phyloP scores from a whole-genome alignment of 92 coral and sea anemone species.

The Epizoanthus rinbou region DNA sequence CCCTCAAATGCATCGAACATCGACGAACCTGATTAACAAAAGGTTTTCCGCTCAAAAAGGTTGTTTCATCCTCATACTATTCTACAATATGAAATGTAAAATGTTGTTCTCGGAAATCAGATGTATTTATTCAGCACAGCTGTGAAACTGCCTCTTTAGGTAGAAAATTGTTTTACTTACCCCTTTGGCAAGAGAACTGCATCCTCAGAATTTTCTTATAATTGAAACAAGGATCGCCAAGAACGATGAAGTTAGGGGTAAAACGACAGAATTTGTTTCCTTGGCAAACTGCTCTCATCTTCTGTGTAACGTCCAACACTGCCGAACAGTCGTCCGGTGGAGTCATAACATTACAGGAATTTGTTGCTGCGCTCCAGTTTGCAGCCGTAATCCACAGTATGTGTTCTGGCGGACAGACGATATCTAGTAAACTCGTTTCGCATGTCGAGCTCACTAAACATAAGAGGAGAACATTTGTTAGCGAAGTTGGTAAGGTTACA shows the following conservation, averaged over 20 bases:
- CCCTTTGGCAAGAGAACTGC: slow-evolving; percentile 19
- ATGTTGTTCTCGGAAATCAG: no score
- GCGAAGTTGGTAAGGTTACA: no score
- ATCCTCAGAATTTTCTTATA: background rate
- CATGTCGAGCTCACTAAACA: background rate
- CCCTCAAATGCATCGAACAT: no score
- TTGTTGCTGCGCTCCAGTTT: slow-evolving; percentile 2
- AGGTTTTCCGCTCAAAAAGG: no score
- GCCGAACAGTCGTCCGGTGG: background rate
- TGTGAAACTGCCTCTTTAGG: no score
- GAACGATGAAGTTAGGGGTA: background rate
- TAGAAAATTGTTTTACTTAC: background rate
- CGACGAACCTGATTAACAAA: no score
- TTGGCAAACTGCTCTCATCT: slow-evolving; percentile 31
- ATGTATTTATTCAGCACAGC: no score
- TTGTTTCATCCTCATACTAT: no score
- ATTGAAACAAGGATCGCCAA: slow-evolving; percentile 2
- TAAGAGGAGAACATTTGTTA: background rate
- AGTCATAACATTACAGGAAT: background rate
- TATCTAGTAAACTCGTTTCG: background rate
- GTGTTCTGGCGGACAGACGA: slow-evolving; percentile 9
- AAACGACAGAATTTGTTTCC: slow-evolving; percentile 12
- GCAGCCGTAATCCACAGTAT: slow-evolving; percentile 26
- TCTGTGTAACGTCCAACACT: slow-evolving; percentile 10
- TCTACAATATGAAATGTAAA: no score